Base-by-base conservation (phyloP, 2,888 invertebrate genomes). In the Dicyrtomina minuta region DNA sequence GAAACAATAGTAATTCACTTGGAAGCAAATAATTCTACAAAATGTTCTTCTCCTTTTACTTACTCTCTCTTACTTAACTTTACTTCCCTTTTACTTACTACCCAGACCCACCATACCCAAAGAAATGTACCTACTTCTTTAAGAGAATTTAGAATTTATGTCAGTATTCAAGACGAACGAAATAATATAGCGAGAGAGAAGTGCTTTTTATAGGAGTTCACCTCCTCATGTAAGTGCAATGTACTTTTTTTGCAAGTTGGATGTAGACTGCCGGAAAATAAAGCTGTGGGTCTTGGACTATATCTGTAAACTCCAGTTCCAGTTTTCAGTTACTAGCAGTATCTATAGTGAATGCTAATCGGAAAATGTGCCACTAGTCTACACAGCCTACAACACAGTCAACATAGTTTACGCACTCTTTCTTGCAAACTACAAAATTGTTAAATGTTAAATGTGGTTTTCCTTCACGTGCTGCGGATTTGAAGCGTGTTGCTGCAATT, bases 181-280 rank as follows among this genome's bases (percentile, higher is more conserved):
- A 33, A 33, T 33, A 33, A 33, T 15, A 41, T 1, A 20, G 39
- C n/a, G n/a, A 41, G 39, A 17, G 17, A 33, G 58, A 41, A 22
- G 56, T 22, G 15, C 26, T 17, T 17, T 17, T 46, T 4, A 46
- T 6, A 56, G 56, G 55, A 68, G 27, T 22, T 53, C 51, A 60
- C 53, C 68, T 61, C 53, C 68, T 61, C 68, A 68, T 68, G 61
- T 68, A 68, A 68, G 61, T 68, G 53, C 61, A 68, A 68, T 68
- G 68, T 27, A 61, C 62, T 62, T 62, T 62, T 58, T 62, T 62
- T 68, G 55, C 62, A 62, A 46, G 12, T 67, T 6, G 49, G 44
- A 56, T 59, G 5, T 51, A 17, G 56, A 55, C 41, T 62, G 68
- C 68, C 68, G 68, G 62, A 33, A 68, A n/a, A n/a, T n/a, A n/a